A percentile compares a stretch with the other conserved stretches of the same genome.
Evolutionary conservation across 1,140 invertebrate species (phyloP).

Genomic region (Galendromus occidentalis): DNA sequence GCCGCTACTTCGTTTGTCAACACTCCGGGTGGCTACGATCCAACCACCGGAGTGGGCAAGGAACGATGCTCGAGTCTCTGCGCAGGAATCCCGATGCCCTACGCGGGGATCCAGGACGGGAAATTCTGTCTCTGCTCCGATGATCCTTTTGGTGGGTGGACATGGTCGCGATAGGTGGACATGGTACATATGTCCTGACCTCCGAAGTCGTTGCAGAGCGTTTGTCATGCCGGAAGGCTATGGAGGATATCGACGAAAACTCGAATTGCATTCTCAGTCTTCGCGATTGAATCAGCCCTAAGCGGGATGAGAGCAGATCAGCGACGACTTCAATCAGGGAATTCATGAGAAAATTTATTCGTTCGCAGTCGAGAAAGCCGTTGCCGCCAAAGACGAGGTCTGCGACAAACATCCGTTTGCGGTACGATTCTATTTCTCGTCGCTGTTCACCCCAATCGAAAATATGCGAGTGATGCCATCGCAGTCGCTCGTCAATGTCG

Average conservation of each 20-base stretch:
- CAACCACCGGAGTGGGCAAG: slow-evolving; percentile 12
- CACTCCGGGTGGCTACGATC: slow-evolving; percentile 22
- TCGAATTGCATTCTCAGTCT: not conserved
- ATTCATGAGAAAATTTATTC: not conserved
- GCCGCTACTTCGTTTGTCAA: slow-evolving; percentile 18
- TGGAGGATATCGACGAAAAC: not conserved
- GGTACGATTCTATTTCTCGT: slow-evolving; percentile 8
- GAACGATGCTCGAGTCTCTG: slow-evolving; percentile 17
- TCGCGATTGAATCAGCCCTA: not conserved
- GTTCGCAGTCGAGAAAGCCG: not conserved
- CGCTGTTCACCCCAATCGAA: slow-evolving; percentile 5
- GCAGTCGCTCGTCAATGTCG: not conserved
- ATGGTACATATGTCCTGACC: too few relatives aligned
- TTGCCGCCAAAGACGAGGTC: not conserved
- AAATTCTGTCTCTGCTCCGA: slow-evolving; percentile 20
- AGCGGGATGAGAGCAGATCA: too few relatives aligned
- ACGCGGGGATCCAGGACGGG: slow-evolving; percentile 17
- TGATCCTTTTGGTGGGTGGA: slow-evolving; percentile 14
- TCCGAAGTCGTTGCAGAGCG: too few relatives aligned
- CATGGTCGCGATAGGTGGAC: too few relatives aligned
- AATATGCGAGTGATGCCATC: slow-evolving; percentile 9
- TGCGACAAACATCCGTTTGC: slow-evolving; percentile 10
- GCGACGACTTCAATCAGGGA: too few relatives aligned
- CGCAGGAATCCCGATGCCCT: slow-evolving; percentile 18
- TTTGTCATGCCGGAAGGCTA: not conserved